phyloP scores from a whole-genome alignment of 2,113 vertebrate genomes.

The Lophotis ruficrista region DNA sequence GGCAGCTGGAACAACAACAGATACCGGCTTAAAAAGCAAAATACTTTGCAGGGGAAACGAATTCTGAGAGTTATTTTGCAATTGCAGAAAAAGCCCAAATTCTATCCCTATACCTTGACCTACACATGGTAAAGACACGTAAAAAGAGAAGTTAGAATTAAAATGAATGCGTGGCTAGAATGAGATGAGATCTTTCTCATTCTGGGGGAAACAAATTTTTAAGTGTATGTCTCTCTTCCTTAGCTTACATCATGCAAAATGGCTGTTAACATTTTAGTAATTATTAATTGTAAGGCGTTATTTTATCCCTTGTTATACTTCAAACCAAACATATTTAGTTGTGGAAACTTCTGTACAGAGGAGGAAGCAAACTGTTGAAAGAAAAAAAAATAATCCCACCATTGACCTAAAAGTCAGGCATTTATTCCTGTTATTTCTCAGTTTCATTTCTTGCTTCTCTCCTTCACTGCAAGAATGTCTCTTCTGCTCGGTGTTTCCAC shows the following conservation, averaged over 20 bases:
- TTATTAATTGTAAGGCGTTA: background rate
- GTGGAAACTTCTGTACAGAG: background rate
- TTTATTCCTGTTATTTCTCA: background rate
- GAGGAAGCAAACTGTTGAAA: background rate
- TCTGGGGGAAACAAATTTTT: background rate
- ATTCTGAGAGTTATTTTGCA: background rate
- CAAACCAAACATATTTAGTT: background rate
- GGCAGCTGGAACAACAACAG: background rate
- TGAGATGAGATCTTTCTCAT: background rate
- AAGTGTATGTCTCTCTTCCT: background rate
- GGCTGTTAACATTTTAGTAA: background rate
- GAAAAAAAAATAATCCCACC: background rate
- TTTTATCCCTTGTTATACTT: background rate
- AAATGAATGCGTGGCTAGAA: background rate
- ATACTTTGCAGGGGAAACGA: background rate
- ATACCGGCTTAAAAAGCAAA: background rate
- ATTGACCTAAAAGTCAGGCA: background rate
- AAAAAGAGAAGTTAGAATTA: background rate
- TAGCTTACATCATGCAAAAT: background rate
- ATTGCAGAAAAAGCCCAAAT: background rate
- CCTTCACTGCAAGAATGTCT: background rate
- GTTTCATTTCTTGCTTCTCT: background rate
- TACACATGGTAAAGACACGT: accelerated
- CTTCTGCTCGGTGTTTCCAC: background rate
- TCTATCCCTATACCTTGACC: background rate